Evolutionary conservation across 2,113 vertebrate genomes (phyloP).

Genomic region (Tylochromis polylepis): DNA sequence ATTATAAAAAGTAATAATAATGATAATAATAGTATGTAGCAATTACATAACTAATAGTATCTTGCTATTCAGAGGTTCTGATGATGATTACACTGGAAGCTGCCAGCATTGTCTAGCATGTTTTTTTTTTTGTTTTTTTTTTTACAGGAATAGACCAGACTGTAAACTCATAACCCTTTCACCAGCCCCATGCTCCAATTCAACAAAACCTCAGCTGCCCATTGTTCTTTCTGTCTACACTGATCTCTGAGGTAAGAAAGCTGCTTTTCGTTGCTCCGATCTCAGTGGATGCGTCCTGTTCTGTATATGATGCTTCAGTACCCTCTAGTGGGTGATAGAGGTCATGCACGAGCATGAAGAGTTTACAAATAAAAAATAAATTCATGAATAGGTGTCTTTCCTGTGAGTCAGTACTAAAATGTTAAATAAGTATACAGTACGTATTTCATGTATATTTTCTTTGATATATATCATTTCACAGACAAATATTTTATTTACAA

Average conservation of each 20-base stretch:
- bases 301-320: neutral
- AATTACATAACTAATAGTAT: neutral
- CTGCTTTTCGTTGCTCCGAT: neutral
- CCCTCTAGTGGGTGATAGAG: neutral
- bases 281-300: neutral
- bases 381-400: neutral
- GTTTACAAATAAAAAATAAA: neutral
- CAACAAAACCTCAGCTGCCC: neutral
- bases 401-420: fast-evolving
- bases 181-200: neutral
- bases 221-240: neutral
- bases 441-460: fast-evolving
- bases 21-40: neutral
- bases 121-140: neutral
- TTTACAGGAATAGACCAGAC: neutral
- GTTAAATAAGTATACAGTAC: neutral
- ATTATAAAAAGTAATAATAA: neutral
- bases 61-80: fast-evolving
- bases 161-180: neutral
- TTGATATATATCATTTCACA: neutral
- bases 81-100: neutral
- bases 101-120: neutral
- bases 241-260: neutral
- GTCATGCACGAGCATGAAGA: neutral
- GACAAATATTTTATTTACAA: neutral